phyloP scores from a whole-genome alignment of 2,797 vertebrate genomes.

The Myotis pilosus region DNA sequence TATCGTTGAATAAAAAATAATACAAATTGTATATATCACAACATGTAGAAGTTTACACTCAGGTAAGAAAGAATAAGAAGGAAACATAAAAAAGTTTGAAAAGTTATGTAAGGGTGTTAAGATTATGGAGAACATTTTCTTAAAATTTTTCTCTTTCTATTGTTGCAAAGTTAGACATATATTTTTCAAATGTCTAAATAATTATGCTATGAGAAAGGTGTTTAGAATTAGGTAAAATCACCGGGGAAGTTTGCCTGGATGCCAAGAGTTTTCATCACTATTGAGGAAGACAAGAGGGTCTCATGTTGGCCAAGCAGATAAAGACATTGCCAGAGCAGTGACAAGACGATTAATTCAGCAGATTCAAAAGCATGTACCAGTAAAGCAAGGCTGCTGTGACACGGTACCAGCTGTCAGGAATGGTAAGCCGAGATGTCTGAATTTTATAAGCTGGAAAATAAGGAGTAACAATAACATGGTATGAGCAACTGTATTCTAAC shows the following conservation, averaged over 20 bases:
- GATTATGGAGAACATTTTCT: neutral
- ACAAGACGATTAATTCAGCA: neutral
- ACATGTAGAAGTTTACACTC: neutral
- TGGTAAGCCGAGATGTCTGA: neutral
- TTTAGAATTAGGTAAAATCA: neutral
- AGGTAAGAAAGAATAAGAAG: neutral
- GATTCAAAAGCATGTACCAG: neutral
- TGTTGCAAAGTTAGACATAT: neutral
- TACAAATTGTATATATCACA: neutral
- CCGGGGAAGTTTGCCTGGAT: neutral
- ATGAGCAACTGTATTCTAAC: neutral
- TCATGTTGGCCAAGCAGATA: neutral
- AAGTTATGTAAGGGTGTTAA: neutral
- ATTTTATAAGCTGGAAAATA: conserved; percentile 8
- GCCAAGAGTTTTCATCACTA: neutral
- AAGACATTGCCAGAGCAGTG: neutral
- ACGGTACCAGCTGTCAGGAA: neutral
- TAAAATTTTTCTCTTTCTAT: neutral
- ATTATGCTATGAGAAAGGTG: neutral
- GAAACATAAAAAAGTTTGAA: neutral
- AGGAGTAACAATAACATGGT: neutral
- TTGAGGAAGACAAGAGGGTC: neutral
- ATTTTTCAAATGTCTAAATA: neutral
- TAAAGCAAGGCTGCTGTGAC: neutral
- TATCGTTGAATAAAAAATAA: neutral